These are phyloP conservation scores for Gryon sp. DNA, from an alignment of 1,140 invertebrate species.

Conservation along the genomic window DNA sequence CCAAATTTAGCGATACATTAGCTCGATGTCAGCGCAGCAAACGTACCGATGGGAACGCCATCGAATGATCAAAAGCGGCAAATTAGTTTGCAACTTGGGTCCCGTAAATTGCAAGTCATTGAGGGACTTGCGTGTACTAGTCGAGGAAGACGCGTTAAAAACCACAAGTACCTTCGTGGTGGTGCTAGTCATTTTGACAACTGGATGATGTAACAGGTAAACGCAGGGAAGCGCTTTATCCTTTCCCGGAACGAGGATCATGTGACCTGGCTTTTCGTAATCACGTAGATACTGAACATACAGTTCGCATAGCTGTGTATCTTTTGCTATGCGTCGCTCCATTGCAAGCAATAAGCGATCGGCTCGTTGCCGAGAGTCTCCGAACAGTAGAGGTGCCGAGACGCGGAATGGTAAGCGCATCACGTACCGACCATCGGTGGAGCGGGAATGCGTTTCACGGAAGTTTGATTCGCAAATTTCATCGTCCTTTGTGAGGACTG, in stretches of 20 bases:
- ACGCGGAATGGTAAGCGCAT: no score
- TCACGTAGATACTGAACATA: no score
- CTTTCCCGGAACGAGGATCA: no score
- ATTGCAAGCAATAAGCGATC: no score
- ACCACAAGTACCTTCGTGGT: not conserved
- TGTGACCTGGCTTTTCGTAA: no score
- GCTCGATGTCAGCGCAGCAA: not conserved
- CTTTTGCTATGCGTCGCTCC: no score
- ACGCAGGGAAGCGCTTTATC: not conserved
- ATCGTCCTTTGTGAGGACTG: not conserved
- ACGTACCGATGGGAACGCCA: not conserved
- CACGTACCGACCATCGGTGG: constrained; percentile 1
- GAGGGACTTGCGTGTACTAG: not conserved
- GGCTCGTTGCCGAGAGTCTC: no score
- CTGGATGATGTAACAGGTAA: no score
- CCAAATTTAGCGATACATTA: not conserved
- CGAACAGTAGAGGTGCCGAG: no score
- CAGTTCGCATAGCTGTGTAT: not conserved
- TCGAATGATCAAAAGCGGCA: not conserved
- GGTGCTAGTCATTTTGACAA: no score
- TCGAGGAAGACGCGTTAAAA: not conserved
- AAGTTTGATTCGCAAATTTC: not conserved
- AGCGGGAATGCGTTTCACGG: not conserved
- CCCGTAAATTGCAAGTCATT: not conserved
- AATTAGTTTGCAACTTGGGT: not conserved